Percentiles rank a stretch among this genome's conserved stretches.
These are phyloP conservation scores for Drosophila sechellia DNA, from an alignment of 1,140 invertebrate genomes.

Conservation along the genomic window DNA sequence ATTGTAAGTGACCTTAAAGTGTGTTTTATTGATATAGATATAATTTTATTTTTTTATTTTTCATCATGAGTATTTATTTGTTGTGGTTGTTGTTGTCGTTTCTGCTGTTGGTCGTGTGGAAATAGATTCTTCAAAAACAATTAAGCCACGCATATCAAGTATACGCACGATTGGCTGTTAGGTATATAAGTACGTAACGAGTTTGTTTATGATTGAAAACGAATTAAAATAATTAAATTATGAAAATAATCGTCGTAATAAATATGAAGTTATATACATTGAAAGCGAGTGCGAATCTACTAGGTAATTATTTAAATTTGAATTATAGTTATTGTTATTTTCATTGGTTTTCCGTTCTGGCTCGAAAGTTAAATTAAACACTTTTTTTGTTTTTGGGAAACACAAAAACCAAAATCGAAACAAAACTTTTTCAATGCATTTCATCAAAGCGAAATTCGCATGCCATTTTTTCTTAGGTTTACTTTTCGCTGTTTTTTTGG, in stretches of 20 bases:
- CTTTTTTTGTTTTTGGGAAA: constrained; percentile 41
- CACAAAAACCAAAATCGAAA: constrained; percentile 56
- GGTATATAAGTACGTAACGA: constrained; percentile 27
- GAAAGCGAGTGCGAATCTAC: constrained; percentile 76
- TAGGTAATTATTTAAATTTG: constrained; percentile 47
- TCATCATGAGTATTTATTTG: constrained; percentile 46
- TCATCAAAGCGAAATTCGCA: constrained; percentile 77
- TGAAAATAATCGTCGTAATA: constrained; percentile 24
- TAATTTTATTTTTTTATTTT: constrained; percentile 35
- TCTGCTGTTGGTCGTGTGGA: constrained; percentile 34
- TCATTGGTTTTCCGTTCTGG: constrained; percentile 30
- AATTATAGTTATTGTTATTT: constrained; percentile 51
- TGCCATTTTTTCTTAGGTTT: constrained; percentile 73
- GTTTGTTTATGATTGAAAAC: constrained; percentile 32
- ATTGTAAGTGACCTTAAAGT: constrained; percentile 84
- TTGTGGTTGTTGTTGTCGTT: constrained; percentile 45
- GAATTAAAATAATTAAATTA: constrained; percentile 25
- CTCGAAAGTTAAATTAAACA: constrained; percentile 40
- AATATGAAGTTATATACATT: constrained; percentile 48
- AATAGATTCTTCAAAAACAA: constrained; percentile 44
- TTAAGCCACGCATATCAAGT: constrained; percentile 27
- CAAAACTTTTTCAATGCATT: constrained; percentile 59
- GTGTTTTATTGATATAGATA: constrained; percentile 63
- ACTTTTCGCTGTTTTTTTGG: constrained; percentile 39
- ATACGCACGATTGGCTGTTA: constrained; percentile 32